Conservation (phyloP, 53 echinoderm and acorn worm species). For the Arbacia lixula region DNA sequence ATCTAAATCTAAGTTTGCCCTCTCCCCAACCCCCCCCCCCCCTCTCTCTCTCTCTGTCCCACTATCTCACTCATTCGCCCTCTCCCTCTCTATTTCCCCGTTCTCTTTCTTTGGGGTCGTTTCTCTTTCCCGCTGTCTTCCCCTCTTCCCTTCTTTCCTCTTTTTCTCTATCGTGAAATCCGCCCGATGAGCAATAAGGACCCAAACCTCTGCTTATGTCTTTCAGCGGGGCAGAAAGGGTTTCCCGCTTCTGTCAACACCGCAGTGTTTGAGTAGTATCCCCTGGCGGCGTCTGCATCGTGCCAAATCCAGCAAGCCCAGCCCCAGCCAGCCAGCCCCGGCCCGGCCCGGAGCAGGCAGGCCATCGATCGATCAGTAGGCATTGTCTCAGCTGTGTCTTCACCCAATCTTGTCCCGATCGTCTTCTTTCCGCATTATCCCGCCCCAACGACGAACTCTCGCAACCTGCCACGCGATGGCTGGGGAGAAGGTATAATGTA, state of each 20-base stretch:
- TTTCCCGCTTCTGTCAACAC: conserved; percentile 35
- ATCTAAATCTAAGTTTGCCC: too few species aligned
- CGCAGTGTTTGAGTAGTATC: conserved; percentile 32
- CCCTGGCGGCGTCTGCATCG: conserved; percentile 10
- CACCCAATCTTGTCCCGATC: conserved; percentile 18
- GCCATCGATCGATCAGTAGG: conserved; percentile 33
- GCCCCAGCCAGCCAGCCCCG: too few species aligned
- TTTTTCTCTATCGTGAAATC: conserved; percentile 10
- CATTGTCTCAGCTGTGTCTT: conserved; percentile 35
- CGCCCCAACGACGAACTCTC: too few species aligned
- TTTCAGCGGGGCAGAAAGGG: conserved; percentile 17
- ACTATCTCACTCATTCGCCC: not conserved
- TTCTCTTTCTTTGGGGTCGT: not conserved
- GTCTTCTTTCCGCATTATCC: too few species aligned
- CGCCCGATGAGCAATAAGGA: too few species aligned
- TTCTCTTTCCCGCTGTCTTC: too few species aligned
- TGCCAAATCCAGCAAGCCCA: conserved; percentile 12
- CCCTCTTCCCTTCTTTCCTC: not conserved
- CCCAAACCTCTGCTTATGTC: conserved; percentile 12
- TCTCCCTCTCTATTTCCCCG: not conserved
- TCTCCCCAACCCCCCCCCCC: too few species aligned
- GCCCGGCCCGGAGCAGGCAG: too few species aligned
- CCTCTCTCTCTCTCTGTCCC: not conserved
- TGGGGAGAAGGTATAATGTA: too few species aligned
- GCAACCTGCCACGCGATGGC: too few species aligned